A percentile compares a stretch with the other conserved stretches of the same genome.
phyloP scores from a whole-genome alignment of 2,888 invertebrate species.

The Agrochola circellaris region DNA sequence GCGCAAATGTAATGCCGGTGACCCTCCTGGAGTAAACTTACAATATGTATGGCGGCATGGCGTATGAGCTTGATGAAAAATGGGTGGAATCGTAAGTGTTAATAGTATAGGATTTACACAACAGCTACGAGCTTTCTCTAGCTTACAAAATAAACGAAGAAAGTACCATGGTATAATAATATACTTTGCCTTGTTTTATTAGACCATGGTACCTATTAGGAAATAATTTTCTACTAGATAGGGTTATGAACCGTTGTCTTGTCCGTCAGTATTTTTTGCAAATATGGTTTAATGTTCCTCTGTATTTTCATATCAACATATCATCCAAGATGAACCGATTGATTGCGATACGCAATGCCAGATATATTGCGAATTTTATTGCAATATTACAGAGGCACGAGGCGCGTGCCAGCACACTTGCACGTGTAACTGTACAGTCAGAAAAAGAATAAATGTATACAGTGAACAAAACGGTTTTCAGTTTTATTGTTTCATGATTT shows the following conservation, averaged over 20 bases:
- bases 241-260: not conserved
- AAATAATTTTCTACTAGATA: no score
- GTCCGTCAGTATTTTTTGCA: not conserved
- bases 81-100: no score
- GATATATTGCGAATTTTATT: conserved; percentile 9
- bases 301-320: not conserved
- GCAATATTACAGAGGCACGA: not conserved
- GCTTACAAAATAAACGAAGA: no score
- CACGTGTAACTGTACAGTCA: not conserved
- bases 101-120: not conserved
- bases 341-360: not conserved
- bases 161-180: no score
- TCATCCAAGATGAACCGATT: not conserved
- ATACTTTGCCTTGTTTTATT: no score
- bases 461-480: not conserved
- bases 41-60: no score
- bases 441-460: not conserved
- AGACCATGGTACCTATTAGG: no score
- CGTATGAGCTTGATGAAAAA: no score
- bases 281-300: not conserved
- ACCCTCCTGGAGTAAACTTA: no score
- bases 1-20: no score
- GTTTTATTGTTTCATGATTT: conserved; percentile 34
- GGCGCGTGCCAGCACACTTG: not conserved
- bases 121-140: no score